These are phyloP conservation scores for Bettongia penicillata DNA, from an alignment of 2,113 vertebrate species.

Conservation along the genomic window DNA sequence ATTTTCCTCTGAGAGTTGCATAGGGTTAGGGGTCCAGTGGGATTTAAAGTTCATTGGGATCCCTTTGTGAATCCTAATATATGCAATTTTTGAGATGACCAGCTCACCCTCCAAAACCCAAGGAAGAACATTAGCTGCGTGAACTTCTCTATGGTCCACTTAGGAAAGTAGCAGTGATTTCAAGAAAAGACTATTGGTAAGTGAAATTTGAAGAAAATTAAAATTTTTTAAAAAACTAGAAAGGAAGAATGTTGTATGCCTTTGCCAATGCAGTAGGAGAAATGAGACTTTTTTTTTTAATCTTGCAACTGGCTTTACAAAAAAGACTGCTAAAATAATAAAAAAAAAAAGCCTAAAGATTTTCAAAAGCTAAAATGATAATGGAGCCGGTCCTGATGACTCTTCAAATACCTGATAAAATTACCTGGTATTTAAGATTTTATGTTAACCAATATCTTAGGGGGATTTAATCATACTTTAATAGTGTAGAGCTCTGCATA, in stretches of 20 bases:
- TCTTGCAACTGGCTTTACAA: not conserved
- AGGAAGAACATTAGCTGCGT: not conserved
- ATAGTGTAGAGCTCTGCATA: not conserved
- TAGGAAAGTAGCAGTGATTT: constrained; percentile 11
- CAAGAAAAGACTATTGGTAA: not conserved
- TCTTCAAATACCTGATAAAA: not conserved
- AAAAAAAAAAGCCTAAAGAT: not conserved
- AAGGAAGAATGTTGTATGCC: not conserved
- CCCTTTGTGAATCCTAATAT: not conserved
- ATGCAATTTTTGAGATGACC: not conserved
- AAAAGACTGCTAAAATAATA: not conserved
- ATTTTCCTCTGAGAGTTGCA: not conserved
- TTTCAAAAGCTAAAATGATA: constrained; percentile 1
- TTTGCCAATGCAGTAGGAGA: not conserved
- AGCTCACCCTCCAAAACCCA: not conserved
- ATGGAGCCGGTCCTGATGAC: not conserved
- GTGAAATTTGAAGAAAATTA: not conserved
- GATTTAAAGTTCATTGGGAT: not conserved
- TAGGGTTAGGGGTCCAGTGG: not conserved
- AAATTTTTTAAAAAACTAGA: not conserved
- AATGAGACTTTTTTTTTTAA: not conserved
- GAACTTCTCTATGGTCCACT: not conserved
- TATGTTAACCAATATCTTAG: not conserved
- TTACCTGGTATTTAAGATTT: not conserved
- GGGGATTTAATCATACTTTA: not conserved